These are phyloP conservation scores for Cranoglanis bouderius DNA, from an alignment of 2,113 vertebrate genomes.

Conservation along the genomic window DNA sequence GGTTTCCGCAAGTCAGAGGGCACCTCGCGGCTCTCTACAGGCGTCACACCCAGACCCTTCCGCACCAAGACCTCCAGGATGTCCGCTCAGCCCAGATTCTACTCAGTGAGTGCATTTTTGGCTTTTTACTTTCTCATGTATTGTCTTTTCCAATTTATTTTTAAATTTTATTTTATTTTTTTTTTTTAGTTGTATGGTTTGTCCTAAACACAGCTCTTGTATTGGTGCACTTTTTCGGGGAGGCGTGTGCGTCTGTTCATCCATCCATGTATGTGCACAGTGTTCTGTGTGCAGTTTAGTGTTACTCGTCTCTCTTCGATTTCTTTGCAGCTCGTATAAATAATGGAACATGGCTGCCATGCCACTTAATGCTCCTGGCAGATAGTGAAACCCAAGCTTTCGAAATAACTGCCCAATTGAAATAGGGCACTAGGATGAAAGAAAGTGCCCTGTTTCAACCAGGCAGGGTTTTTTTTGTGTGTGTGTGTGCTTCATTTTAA, in stretches of 20 bases:
- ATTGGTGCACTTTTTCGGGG: neutral
- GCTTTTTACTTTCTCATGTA: neutral
- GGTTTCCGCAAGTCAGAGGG: constrained; percentile 84
- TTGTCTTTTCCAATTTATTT: too few species aligned
- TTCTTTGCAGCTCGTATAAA: constrained; percentile 54
- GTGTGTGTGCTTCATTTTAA: neutral
- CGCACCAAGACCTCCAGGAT: constrained; percentile 79
- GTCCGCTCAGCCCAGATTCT: constrained; percentile 79
- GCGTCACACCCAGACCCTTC: constrained; percentile 89
- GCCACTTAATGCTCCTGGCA: constrained; percentile 33
- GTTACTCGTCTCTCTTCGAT: constrained; percentile 57
- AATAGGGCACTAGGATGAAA: neutral
- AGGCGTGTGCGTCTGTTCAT: neutral
- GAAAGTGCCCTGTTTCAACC: constrained; percentile 7
- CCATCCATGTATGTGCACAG: constrained; percentile 4
- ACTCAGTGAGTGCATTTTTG: constrained; percentile 76
- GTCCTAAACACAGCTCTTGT: neutral
- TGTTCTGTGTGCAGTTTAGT: constrained; percentile 45
- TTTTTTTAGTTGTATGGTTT: neutral
- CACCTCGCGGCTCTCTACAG: constrained; percentile 82
- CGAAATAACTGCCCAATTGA: neutral
- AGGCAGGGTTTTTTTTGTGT: neutral
- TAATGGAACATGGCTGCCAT: constrained; percentile 56
- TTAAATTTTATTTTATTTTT: too few species aligned
- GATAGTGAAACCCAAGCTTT: constrained; percentile 47